These are phyloP conservation scores for Edolisoma coerulescens DNA, from an alignment of 2,113 vertebrate species.

Conservation along the genomic window DNA sequence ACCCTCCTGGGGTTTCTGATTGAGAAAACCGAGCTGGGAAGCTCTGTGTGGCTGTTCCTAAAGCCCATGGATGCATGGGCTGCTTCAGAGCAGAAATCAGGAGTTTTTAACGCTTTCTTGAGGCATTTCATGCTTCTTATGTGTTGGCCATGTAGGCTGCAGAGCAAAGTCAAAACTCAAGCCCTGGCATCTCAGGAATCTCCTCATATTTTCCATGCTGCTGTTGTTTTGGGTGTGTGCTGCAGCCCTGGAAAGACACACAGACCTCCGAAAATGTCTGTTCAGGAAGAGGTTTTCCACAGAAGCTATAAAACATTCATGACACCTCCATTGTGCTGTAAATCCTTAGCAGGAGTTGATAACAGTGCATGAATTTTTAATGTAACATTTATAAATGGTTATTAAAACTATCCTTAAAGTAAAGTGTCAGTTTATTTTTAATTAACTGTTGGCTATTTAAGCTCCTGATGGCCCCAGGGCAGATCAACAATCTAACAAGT, in stretches of 20 bases:
- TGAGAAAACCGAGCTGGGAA: background rate
- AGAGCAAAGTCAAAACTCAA: background rate
- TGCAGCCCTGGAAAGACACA: slow-evolving; percentile 63
- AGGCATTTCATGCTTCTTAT: background rate
- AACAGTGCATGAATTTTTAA: slow-evolving; percentile 84
- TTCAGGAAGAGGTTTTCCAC: slow-evolving; percentile 64
- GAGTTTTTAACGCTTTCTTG: background rate
- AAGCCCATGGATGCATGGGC: background rate
- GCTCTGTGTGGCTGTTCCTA: background rate
- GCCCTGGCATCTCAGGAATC: background rate
- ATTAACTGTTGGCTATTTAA: slow-evolving; percentile 83
- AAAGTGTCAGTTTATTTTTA: slow-evolving; percentile 87
- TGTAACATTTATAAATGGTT: slow-evolving; percentile 87
- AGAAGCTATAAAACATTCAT: slow-evolving; percentile 82
- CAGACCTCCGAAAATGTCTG: slow-evolving; percentile 70
- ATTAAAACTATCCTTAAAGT: slow-evolving; percentile 86
- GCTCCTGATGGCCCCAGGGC: slow-evolving; percentile 69
- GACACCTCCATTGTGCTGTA: slow-evolving; percentile 83
- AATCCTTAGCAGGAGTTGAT: slow-evolving; percentile 83
- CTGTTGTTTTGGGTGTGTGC: slow-evolving; percentile 24
- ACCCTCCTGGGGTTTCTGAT: background rate
- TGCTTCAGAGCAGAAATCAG: background rate
- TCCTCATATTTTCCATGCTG: slow-evolving; percentile 3
- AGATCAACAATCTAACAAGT: slow-evolving; percentile 66
- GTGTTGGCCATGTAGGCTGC: background rate